These are phyloP conservation scores for Eidolon dupreanum DNA, from an alignment of 2,797 vertebrate genomes.

Conservation along the genomic window DNA sequence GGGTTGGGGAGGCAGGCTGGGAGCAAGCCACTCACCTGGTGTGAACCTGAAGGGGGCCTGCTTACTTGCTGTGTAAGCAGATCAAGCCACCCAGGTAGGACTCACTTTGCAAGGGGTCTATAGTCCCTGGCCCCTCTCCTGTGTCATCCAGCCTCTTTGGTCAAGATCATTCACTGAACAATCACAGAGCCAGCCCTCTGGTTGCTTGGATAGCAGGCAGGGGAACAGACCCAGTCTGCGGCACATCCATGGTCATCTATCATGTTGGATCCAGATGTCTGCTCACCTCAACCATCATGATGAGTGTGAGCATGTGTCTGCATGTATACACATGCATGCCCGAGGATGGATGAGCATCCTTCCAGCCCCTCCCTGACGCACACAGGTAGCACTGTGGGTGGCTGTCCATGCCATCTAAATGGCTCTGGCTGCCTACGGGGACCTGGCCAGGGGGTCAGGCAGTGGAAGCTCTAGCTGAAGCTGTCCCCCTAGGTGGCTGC, in stretches of 20 bases:
- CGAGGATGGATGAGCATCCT: accelerated
- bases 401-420: neutral
- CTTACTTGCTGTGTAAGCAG: neutral
- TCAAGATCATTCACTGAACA: neutral
- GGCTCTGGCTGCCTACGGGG: neutral
- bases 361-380: neutral
- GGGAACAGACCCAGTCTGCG: too few species aligned
- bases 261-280: neutral
- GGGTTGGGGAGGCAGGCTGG: neutral
- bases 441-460: too few species aligned
- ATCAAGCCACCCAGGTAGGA: neutral
- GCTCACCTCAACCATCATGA: neutral
- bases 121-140: neutral
- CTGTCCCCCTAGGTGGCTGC: neutral
- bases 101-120: too few species aligned
- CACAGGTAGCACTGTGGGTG: neutral
- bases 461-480: neutral
- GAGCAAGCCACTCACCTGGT: neutral
- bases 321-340: accelerated
- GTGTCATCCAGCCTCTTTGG: neutral
- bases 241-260: accelerated
- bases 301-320: neutral
- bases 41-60: neutral
- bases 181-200: neutral
- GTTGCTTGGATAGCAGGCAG: too few species aligned